Base-by-base conservation (phyloP, 2,113 vertebrate genomes). In the Gallinago paraguaiae region DNA sequence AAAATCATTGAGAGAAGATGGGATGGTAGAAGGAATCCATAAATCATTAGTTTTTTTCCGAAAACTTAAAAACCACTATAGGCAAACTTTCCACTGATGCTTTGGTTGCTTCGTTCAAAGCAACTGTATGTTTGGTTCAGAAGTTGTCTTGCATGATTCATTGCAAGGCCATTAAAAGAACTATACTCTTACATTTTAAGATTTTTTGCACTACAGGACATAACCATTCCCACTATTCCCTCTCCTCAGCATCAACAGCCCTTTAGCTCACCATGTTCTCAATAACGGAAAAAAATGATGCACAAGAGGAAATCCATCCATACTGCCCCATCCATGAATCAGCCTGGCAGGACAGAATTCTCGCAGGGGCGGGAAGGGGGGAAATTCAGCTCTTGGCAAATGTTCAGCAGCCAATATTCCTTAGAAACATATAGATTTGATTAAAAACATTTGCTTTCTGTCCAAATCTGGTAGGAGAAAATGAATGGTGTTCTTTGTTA, bases 371-470 rank as follows among this genome's bases (percentile, higher is more conserved):
- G 41, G 48, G 24, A 61, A 53, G 16, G 27, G 68, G 45, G 13
- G 1, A 56, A 89, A 71, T 53, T 88, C 79, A 71, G 86, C 71
- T 61, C 35, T 10, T 96, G 96, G 96, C 94, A 92, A 83, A 79
- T 80, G 80, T 96, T 93, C 93, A 96, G 75, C 87, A 94, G 86
- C 85, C 88, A 86, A 86, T 92, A 86, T 75, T 93, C 95, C 94
- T 97, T 50, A 86, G 91, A 97, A 97, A 97, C 91, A 94, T 96
- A 97, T 67, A 97, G 93, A 95, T 97, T 93, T 97, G 95, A 97
- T 97, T 97, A 92, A 96, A 97, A 97, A 90, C n/a, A 7, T 95
- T 97, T 94, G 96, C 93, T 95, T 96, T 93, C 95, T 94, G 92
- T 92, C 91, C 90, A 96, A 81, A 96, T 93, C 91, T 86, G 70